These are phyloP conservation scores for Schizopygopsis pylzovi DNA, from an alignment of 2,797 vertebrate genomes.

Conservation along the genomic window DNA sequence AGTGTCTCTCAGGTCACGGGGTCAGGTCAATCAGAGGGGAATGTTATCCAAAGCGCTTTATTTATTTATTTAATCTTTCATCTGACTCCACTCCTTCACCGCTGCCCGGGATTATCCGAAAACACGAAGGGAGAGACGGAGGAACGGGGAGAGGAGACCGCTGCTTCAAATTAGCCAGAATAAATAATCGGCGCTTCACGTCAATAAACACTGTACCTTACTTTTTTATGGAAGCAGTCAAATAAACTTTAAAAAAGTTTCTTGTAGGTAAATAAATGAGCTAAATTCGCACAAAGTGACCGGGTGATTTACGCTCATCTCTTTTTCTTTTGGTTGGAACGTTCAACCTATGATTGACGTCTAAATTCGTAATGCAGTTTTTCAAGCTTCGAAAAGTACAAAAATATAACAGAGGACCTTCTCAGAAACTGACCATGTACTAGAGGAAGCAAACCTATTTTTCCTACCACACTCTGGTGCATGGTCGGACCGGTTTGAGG, in stretches of 20 bases:
- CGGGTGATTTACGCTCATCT: slow-evolving; percentile 47
- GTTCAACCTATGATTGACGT: background rate
- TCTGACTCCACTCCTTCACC: slow-evolving; percentile 68
- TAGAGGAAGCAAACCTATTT: background rate
- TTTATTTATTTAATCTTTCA: slow-evolving; percentile 83
- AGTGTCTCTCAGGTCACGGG: slow-evolving; percentile 72
- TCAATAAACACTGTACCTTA: slow-evolving; percentile 73
- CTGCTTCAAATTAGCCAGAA: slow-evolving; percentile 83
- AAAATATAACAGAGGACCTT: background rate
- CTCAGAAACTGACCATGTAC: background rate
- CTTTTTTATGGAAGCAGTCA: slow-evolving; percentile 63
- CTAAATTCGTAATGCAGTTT: background rate
- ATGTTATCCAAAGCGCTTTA: slow-evolving; percentile 76
- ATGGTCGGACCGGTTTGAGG: background rate
- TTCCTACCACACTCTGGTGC: background rate
- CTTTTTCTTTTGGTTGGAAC: slow-evolving; percentile 14
- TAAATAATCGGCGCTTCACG: slow-evolving; percentile 76
- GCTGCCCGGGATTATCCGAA: slow-evolving; percentile 71
- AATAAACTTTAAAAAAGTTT: slow-evolving; percentile 74
- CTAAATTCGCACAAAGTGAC: slow-evolving; percentile 65
- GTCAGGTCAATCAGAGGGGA: slow-evolving; percentile 76
- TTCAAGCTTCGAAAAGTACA: background rate
- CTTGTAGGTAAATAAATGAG: slow-evolving; percentile 54
- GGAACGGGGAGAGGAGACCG: slow-evolving; percentile 53
- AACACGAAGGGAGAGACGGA: slow-evolving; percentile 40